Conservation (phyloP, 2,113 vertebrate genomes). For the Sula dactylatra region DNA sequence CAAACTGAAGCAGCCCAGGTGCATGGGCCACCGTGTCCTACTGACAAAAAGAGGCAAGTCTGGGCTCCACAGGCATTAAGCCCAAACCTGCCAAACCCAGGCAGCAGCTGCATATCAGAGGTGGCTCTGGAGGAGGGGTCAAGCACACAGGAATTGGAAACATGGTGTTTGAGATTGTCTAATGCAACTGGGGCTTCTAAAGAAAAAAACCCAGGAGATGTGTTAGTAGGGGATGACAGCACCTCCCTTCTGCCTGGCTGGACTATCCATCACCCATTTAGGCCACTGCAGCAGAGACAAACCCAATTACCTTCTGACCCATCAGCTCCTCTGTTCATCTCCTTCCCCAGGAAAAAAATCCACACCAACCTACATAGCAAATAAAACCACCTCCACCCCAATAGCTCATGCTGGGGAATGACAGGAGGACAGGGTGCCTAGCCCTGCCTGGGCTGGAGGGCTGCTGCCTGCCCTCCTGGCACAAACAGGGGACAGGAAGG, state of each 20-base stretch:
- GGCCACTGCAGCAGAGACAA: neutral
- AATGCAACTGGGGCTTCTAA: neutral
- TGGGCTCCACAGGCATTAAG: neutral
- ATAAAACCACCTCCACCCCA: neutral
- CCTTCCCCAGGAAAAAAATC: neutral
- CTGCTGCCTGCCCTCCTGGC: neutral
- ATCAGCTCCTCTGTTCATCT: neutral
- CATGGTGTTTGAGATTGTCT: neutral
- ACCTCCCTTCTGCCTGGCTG: neutral
- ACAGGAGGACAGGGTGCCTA: neutral
- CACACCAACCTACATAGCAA: neutral
- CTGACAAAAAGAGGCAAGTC: neutral
- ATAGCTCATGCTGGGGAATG: neutral
- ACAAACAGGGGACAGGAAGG: neutral
- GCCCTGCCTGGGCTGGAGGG: neutral
- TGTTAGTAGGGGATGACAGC: neutral
- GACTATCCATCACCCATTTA: neutral
- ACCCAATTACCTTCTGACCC: neutral
- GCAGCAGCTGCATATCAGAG: neutral
- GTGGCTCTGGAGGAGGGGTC: neutral
- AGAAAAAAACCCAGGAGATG: neutral
- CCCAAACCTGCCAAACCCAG: neutral
- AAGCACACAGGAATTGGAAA: neutral
- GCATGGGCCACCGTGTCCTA: accelerated
- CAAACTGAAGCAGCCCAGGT: neutral